Base-by-base conservation (phyloP, 2,113 vertebrate species). In the Ophiodon elongatus region DNA sequence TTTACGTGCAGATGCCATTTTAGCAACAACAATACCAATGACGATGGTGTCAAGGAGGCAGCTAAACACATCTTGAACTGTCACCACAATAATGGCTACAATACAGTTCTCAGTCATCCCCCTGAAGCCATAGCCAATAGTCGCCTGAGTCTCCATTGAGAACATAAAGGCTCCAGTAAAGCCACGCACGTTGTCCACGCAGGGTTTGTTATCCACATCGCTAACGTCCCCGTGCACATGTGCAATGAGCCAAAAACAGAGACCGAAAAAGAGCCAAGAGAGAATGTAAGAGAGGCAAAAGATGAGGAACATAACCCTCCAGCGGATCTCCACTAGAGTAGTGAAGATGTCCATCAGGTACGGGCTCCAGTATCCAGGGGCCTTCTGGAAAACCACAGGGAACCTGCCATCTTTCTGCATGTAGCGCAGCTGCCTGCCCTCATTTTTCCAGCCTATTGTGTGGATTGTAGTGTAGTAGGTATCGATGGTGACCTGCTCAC, bases 1-100 rank as follows among this genome's bases (percentile, higher is more conserved):
- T 73, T 98, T 98, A 0, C 98, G 94, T 0, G 98, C 98, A 0
- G 97, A 99, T 0, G 97, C 98, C 98, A 99, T 99, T 79, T 99
- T 99, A 57, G 97, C 96, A 88, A 98, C 73, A 1, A 96, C 95
- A 0, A 97, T 96, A 0, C 98, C 98, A 0, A 99, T 98, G 62
- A 99, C 94, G 83, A 99, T 96, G 33, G 98, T 99, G 73, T 99
- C 96, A 1, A 99, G 96, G 76, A 98, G 86, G 91, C 97, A 98
- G 85, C 97, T 97, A 0, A 98, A 78, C 1, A 99, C 90, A 1
- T 96, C 96, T 83, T 99, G 98, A 2, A 97, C 90, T 19, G 97
- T 95, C 1, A 97, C 96, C 13, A 91, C 50, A 1, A 97, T 89
- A 68, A 99, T 96, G 0, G 97, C 98, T 0, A 91, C 65, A 0